A percentile compares a stretch with the other conserved stretches of the same genome.
Conservation (phyloP, 2,888 invertebrate genomes). For the Caenorhabditis panamensis region DNA sequence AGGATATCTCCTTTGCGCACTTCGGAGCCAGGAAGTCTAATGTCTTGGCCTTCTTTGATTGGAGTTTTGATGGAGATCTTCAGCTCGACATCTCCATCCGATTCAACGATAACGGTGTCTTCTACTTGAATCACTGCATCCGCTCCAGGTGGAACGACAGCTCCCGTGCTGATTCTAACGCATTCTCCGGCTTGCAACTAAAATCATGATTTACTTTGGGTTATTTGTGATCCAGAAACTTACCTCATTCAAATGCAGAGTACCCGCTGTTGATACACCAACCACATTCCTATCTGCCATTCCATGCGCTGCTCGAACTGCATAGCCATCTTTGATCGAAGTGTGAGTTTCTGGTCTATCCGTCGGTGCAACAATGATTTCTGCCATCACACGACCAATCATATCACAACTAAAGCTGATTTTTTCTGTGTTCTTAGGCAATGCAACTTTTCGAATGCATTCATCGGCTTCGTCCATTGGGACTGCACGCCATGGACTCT, state of each 20-base stretch:
- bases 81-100: slow-evolving; percentile 80
- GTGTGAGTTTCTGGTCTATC: slow-evolving; percentile 67
- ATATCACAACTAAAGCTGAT: slow-evolving; percentile 12
- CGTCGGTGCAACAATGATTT: slow-evolving; percentile 48
- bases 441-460: slow-evolving; percentile 48
- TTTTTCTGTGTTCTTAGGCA: slow-evolving; percentile 11
- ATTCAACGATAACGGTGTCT: slow-evolving; percentile 87
- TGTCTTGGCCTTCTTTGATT: slow-evolving; percentile 87
- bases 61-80: slow-evolving; percentile 87
- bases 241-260: slow-evolving; percentile 21
- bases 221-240: neutral
- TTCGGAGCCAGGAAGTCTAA: slow-evolving; percentile 87
- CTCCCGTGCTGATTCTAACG: slow-evolving; percentile 94
- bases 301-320: slow-evolving; percentile 74
- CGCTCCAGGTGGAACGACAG: slow-evolving; percentile 89
- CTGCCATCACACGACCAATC: slow-evolving; percentile 56
- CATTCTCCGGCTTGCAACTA: slow-evolving; percentile 65
- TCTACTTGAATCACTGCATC: slow-evolving; percentile 86
- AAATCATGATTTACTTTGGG: neutral
- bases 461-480: slow-evolving; percentile 71
- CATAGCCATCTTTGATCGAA: slow-evolving; percentile 79
- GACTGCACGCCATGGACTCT: slow-evolving; percentile 47
- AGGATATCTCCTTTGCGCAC: slow-evolving; percentile 85
- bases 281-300: slow-evolving; percentile 61
- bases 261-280: slow-evolving; percentile 68